These are phyloP conservation scores for Ochropleura leucogaster DNA, from an alignment of 2,888 invertebrate genomes.

Conservation along the genomic window DNA sequence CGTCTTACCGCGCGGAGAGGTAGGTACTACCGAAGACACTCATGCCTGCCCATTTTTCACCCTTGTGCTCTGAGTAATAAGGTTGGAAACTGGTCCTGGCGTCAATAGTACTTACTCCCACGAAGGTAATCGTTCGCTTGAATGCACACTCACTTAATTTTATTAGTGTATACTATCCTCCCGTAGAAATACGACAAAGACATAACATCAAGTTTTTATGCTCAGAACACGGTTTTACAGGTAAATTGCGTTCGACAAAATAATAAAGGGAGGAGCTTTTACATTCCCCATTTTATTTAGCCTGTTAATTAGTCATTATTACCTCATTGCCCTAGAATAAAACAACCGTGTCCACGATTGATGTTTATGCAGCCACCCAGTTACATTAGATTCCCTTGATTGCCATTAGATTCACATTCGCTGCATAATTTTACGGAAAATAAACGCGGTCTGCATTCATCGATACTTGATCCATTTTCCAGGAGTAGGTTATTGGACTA, in stretches of 20 bases:
- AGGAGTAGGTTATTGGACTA: conserved; percentile 4
- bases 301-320: neutral
- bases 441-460: neutral
- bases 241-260: neutral
- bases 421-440: conserved; percentile 15
- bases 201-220: neutral
- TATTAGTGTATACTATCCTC: neutral
- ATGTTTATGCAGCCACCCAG: conserved; percentile 9
- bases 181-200: neutral
- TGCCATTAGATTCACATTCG: no score
- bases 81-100: no score
- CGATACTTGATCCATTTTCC: conserved; percentile 2
- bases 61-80: no score
- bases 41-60: no score
- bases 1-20: neutral
- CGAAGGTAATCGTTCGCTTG: neutral
- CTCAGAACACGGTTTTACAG: neutral
- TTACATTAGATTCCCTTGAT: neutral
- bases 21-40: neutral
- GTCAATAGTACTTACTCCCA: neutral
- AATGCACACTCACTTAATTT: no score
- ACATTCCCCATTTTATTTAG: neutral
- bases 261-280: conserved; percentile 1
- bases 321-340: neutral
- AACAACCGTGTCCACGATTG: neutral